Percentiles rank a stretch among this genome's conserved stretches.
Evolutionary conservation across 2,113 vertebrate genomes (phyloP).

Genomic region (Cricetomys ansorgei): DNA sequence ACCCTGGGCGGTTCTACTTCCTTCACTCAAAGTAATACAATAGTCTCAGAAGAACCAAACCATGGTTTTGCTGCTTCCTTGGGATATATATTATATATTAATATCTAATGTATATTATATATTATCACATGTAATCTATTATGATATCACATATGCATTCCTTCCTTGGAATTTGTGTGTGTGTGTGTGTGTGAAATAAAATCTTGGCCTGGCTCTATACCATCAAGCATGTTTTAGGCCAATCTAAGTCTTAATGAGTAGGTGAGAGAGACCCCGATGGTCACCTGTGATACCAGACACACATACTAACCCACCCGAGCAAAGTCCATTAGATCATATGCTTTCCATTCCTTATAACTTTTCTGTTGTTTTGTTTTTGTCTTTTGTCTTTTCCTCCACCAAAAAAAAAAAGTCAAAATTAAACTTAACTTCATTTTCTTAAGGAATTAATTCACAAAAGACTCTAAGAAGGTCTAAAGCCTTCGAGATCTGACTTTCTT

Average conservation of each 20-base stretch:
- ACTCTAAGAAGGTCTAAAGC: neutral
- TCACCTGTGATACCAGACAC: neutral
- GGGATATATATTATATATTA: neutral
- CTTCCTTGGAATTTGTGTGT: neutral
- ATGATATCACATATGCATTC: neutral
- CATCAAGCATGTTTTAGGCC: neutral
- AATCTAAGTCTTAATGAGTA: neutral
- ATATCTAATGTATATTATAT: neutral
- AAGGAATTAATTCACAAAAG: neutral
- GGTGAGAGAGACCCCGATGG: neutral
- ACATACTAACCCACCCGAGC: neutral
- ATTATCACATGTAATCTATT: neutral
- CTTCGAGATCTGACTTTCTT: neutral
- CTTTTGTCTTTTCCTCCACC: constrained; percentile 34
- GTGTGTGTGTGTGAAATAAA: neutral
- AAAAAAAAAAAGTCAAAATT: neutral
- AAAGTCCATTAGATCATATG: neutral
- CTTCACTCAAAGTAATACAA: neutral
- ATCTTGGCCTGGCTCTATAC: neutral
- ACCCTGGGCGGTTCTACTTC: neutral
- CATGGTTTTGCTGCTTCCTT: neutral
- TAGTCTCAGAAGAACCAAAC: neutral
- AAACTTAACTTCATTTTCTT: constrained; percentile 9
- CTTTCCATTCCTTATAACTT: neutral
- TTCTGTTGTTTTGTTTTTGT: neutral